phyloP scores from a whole-genome alignment of 2,888 invertebrate genomes.

The Spisula solida region DNA sequence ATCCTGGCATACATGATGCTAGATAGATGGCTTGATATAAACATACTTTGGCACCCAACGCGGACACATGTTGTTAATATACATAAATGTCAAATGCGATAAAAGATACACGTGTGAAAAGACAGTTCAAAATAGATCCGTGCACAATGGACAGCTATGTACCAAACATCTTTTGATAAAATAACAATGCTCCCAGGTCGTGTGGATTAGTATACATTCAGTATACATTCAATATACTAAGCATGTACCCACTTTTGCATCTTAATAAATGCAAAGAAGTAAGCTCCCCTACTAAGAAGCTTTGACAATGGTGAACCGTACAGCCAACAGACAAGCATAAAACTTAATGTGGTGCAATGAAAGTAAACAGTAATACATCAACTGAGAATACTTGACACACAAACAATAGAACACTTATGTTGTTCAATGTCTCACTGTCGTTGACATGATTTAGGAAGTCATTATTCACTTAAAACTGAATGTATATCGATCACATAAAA shows the following conservation, averaged over 20 bases:
- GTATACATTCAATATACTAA: not conserved
- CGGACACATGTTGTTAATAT: not conserved
- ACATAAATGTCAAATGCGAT: not conserved
- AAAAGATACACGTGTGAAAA: not conserved
- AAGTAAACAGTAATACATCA: not conserved
- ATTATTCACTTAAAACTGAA: not conserved
- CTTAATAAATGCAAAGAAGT: not conserved
- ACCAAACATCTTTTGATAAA: not conserved
- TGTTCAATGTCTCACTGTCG: constrained; percentile 2
- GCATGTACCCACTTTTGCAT: not conserved
- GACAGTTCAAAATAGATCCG: not conserved
- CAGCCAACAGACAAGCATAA: not conserved
- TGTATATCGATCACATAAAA: constrained; percentile 6
- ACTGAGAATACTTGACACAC: not conserved
- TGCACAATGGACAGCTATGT: not conserved
- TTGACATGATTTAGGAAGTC: constrained; percentile 9
- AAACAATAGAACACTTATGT: constrained; percentile 11
- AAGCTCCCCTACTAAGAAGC: not conserved
- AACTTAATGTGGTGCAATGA: not conserved
- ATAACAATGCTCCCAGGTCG: not conserved
- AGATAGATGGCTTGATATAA: not conserved
- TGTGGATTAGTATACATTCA: not conserved
- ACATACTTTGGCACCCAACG: not conserved
- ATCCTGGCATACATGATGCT: not conserved
- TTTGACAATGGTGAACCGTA: not conserved